Evolutionary conservation across 1,140 invertebrate species (phyloP), one percentile per base, ranked within the genome.

Genomic region (Microplitis mediator): DNA sequence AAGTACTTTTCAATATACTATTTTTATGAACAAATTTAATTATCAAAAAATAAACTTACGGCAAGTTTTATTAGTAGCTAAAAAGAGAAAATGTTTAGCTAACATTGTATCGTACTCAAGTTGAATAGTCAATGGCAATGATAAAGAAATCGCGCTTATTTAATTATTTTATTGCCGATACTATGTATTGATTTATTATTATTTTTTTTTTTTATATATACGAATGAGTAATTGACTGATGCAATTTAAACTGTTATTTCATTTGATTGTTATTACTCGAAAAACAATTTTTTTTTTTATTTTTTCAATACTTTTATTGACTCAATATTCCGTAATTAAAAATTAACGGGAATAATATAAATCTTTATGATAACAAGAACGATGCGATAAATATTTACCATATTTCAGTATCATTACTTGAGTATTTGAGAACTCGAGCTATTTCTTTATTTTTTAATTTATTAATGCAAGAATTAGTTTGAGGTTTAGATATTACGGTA

Each of bases 381-480:
- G 3, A 8, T 34, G 34, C 6, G 0, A 50, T 39, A 6, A 51
- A 65, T 8, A 11, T 23, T 84, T 88, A 94, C 93, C 93, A 94
- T 78, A 94, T 93, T 86, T 94, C 93, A 35, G 92, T 93, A 72
- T 92, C 91, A 72, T 89, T 89, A 51, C 89, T 86, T 2, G 89
- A 89, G 79, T 89, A 89, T 60, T 88, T 89, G 72, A 90, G 86
- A 4, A 82, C 85, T 52, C 85, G 83, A 36, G 81, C 88, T 32
- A 84, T 84, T 69, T 87, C 84, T 2, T 84, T 50, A 69, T 87
- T 84, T 8, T 52, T 14, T 3, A 16, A 13, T 35, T 62, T 45
- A 45, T 45, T 45, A 45, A 45, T 45, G 11, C 39, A 2, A 8
- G 81, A 69, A 74, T 78, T 68, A 75, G 75, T 76, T 34, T 71